Base-by-base conservation (phyloP, 30 jellyfish, hydroid and myxozoan genomes). In the Hydractinia symbiolongicarpus region DNA sequence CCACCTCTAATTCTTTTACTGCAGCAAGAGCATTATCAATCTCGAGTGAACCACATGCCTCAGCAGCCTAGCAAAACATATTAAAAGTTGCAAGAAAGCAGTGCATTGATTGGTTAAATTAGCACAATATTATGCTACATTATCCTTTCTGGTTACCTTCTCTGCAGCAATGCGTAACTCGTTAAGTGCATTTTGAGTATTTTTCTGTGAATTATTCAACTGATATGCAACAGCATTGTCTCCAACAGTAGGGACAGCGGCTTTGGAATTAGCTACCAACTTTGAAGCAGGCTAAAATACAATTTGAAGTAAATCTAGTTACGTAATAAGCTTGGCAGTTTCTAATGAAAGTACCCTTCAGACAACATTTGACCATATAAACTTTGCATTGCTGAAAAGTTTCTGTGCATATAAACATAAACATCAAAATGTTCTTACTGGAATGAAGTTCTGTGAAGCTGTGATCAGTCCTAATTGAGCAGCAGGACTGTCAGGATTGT, bases 11-110 rank as follows among this genome's bases (percentile, higher is more conserved):
- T 55, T 79, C 96, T 21, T 90, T 90, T 6, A 91, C 96, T 5
- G 96, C 81, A 67, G 95, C 96, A 70, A 91, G 64, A 4, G 98
- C 98, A 83, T 91, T 91, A 82, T 91, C 98, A 54, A 91, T 91
- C 66, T 91, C 98, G 68, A 91, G 86, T 1, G 98, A 91, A 53
- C 98, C 98, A 76, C 98, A 91, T 0, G 98, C 98, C 55, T 91
- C 98, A 9, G 98, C 98, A 61, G 98, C 98, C 98, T 91, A 73
- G 44, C 44, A 13, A 20, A 9, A 84, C 66, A 64, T 6, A 9
- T n/a, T 16, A 30, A 44, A 30, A 17, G 0, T 6, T 30, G 44
- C 17, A 8, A 0, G 11, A 8, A 9, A 8, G 0, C 71, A 72
- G 0, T 7, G 3, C 20, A 0, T 8, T 7, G 81, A n/a, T 58